Evolutionary conservation across 2,113 vertebrate species (phyloP).

Genomic region (Antechinus flavipes): DNA sequence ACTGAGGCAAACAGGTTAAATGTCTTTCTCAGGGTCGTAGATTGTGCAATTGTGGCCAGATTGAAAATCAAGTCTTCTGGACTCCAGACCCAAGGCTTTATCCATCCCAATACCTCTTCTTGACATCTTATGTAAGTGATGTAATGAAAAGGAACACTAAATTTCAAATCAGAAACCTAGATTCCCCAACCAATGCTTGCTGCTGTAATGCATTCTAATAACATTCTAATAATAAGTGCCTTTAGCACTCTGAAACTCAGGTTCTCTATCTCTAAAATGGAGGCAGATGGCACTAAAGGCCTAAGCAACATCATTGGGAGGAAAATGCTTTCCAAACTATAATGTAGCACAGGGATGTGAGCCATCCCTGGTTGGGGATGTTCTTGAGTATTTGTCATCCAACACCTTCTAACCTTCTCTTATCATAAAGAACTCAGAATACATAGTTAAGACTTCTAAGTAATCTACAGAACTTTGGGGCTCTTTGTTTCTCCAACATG

Average conservation of each 20-base stretch:
- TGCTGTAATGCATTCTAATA: no score
- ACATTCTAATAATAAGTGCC: background rate
- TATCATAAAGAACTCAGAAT: background rate
- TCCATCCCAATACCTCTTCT: background rate
- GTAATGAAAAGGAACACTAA: background rate
- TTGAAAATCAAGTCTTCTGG: background rate
- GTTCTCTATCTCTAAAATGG: background rate
- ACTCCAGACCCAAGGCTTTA: background rate
- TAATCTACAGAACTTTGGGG: background rate
- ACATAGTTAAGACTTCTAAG: background rate
- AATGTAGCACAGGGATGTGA: background rate
- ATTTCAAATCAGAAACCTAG: no score
- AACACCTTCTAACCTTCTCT: background rate
- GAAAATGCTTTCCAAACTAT: background rate
- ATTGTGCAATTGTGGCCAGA: background rate
- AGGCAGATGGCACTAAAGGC: background rate
- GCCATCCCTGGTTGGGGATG: background rate
- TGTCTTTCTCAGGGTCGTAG: background rate
- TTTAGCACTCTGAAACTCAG: background rate
- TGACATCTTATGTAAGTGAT: background rate
- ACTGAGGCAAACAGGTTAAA: background rate
- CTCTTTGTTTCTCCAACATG: background rate
- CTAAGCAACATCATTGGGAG: background rate
- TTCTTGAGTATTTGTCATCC: background rate
- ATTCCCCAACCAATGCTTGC: no score